Evolutionary conservation across 1,140 invertebrate genomes (phyloP).

Genomic region (Arion vulgaris): DNA sequence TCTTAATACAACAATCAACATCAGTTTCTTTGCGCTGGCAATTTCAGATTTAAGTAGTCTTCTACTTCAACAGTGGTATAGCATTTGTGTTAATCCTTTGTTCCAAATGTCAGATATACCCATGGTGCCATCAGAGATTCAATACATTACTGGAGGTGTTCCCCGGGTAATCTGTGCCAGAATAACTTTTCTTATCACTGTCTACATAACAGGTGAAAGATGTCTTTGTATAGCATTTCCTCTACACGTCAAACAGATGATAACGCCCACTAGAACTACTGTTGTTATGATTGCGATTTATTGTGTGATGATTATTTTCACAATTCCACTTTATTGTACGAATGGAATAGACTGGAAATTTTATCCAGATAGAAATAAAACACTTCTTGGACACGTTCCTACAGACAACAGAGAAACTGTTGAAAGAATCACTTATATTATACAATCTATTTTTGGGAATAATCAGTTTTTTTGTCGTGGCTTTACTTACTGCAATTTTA

Average conservation of each 20-base stretch:
- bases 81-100: background rate
- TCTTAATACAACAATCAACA: conserved; percentile 11
- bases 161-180: background rate
- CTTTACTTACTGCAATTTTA: background rate
- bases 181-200: background rate
- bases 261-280: background rate
- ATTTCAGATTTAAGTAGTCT: background rate
- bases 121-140: background rate
- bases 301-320: background rate
- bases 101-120: background rate
- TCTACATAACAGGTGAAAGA: background rate
- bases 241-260: background rate
- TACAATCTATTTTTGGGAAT: background rate
- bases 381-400: background rate
- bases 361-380: background rate
- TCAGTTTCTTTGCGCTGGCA: conserved; percentile 12
- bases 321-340: background rate
- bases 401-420: background rate
- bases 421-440: background rate
- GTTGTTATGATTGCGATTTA: background rate
- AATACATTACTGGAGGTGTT: background rate
- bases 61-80: background rate
- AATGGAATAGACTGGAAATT: background rate
- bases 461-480: background rate
- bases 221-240: background rate